Base-by-base conservation (phyloP, 2,797 vertebrate species). In the Acanthiza pusilla region DNA sequence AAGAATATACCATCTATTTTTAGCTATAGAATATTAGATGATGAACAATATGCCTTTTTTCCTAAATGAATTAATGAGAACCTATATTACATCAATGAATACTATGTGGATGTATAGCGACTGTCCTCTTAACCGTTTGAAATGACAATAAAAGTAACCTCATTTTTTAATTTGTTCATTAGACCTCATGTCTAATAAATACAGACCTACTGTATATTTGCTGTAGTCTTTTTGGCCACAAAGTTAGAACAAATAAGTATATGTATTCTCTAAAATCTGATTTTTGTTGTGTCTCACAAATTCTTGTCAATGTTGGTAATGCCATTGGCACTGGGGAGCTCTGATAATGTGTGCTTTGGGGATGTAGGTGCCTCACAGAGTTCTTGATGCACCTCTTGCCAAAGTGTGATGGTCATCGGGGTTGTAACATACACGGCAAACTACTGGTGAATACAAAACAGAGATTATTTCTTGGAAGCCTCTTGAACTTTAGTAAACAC, bases 341-440 rank as follows among this genome's bases (percentile, higher is more conserved):
- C 66, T 61, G 38, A 36, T 42, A 6, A 13, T 38, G 5, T 61
- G 54, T 48, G 22, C 38, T 75, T 83, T 73, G 38, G 11, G 6
- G 22, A 19, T 42, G 18, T 9, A 67, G 27, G 11, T 7, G 3
- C 16, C 20, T 77, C 50, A 7, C 27, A 16, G 12, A 17, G 26
- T 8, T 87, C n/a, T 50, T 62, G 29, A 12, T 34, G 40, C 15
- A 62, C 8, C 16, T 48, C 7, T 27, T 82, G 22, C 30, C 8
- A 3, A 21, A 2, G 5, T 0, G 1, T 62, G 36, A 7, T 34
- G 27, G 7, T 61, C 16, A 20, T 63, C 22, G 57, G 11, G 11
- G 17, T 66, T 71, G n/a, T n/a, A 73, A 36, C 2, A 8, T 4
- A n/a, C 15, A 45, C 40, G 70, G 3, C 20, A 79, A 51, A 67